A percentile compares a stretch with the other conserved stretches of the same genome.
phyloP scores from a whole-genome alignment of 2,888 invertebrate genomes.

The Nomada fucata region DNA sequence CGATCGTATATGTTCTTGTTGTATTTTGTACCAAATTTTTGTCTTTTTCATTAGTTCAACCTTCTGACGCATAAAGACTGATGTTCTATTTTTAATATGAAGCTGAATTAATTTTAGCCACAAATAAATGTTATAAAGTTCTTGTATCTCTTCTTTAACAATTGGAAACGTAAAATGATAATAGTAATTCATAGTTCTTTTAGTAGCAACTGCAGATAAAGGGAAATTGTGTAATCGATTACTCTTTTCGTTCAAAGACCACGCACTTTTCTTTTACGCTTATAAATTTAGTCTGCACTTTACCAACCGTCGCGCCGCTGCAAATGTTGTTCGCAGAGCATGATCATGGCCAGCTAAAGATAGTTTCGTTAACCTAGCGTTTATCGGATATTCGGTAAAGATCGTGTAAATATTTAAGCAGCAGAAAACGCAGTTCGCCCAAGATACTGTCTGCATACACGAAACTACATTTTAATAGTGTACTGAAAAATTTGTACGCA shows the following conservation, averaged over 20 bases:
- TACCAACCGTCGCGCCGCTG: not conserved
- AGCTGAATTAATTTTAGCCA: not conserved
- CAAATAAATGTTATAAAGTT: not conserved
- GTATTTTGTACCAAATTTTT: too few species aligned
- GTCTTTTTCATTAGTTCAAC: not conserved
- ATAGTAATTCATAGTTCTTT: not conserved
- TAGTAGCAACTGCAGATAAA: not conserved
- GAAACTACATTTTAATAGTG: not conserved
- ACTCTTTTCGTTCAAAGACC: not conserved
- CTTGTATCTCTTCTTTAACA: not conserved
- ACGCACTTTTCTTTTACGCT: too few species aligned
- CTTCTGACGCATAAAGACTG: not conserved
- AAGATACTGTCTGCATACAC: not conserved
- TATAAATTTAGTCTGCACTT: not conserved
- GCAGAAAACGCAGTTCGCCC: not conserved
- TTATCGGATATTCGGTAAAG: not conserved
- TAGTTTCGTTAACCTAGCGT: not conserved
- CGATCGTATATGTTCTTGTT: too few species aligned
- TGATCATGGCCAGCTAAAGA: not conserved
- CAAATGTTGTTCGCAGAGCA: constrained; percentile 1
- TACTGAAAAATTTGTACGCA: not conserved
- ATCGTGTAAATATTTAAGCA: not conserved
- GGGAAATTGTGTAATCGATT: not conserved
- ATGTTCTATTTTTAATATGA: too few species aligned
- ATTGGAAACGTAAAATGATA: not conserved